Evolutionary conservation across 2,113 vertebrate genomes (phyloP), one percentile per base, ranked within the genome.

Genomic region (Mola mola): DNA sequence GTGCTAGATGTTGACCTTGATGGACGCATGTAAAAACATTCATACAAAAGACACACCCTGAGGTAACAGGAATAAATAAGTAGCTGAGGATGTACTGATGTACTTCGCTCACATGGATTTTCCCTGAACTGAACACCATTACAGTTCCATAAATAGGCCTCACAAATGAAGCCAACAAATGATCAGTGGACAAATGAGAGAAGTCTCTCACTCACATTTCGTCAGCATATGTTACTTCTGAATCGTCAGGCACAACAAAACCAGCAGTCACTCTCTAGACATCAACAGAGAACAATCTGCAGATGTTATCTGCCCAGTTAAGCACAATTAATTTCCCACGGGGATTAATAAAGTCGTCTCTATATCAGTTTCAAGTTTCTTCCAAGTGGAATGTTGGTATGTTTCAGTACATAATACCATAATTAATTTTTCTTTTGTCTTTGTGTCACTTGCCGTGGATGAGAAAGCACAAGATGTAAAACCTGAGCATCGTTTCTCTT

Each of bases 51-150:
- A 25, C n/a, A 53, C 29, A 36, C 17, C 25, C 22, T 20, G 10
- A 17, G 4, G 22, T 11, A 67, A 53, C 79, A 89, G 72, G 81
- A 87, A 89, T 80, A 87, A 88, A 89, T 90, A 90, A 88, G 82
- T 86, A 83, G 13, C 41, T 29, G 81, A n/a, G n/a, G n/a, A n/a
- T n/a, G n/a, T n/a, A n/a, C n/a, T n/a, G 12, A 33, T 24, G 28
- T 42, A 57, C 57, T 44, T 38, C 40, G 20, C 67, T 46, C 85
- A 59, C 37, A 25, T n/a, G 16, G 26, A 34, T 69, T 55, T 52
- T 78, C 72, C 75, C 75, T 79, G 75, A 76, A 59, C 41, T 43
- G 7, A 73, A 71, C 49, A 29, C 16, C 4, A 16, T 37, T 38
- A 0, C 5, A 16, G n/a, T 40, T 16, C 21, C 11, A 29, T 8